Base-by-base conservation (phyloP, 2,888 invertebrate species). In the Leptinotarsa rubiginosa region DNA sequence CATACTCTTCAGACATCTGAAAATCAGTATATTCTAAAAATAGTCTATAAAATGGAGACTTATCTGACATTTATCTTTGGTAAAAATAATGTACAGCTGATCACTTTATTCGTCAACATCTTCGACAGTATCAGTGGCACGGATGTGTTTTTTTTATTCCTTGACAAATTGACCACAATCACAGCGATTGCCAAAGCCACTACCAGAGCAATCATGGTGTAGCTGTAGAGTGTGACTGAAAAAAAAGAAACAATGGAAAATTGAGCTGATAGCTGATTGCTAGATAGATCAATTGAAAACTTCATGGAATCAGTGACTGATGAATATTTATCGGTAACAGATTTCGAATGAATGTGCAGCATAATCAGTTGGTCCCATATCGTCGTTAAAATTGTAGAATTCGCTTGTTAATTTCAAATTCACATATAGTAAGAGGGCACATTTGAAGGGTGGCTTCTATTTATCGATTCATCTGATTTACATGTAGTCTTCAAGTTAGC, bases 171-270 rank as follows among this genome's bases (percentile, higher is more conserved):
- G 62, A 87, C 84, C 5, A 87, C 85, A 20, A 85, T 70, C 56
- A 84, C 82, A 7, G 86, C 80, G 22, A 87, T 80, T 5, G 85
- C 59, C 3, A 86, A 73, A 13, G 84, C 82, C 15, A 85, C 41
- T 47, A 83, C 59, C n/a, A 81, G 82, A 47, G 81, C 85, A 7
- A 85, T 73, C 22, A 86, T 74, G 20, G 83, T 81, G 65, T 78
- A 85, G 70, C 83, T 83, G 79, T 87, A 87, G 10, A 86, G 77
- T 12, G 79, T 69, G 62, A 87, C 87, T 88, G 78, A 80, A 86
- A 86, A 74, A 47, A 74, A 41, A 41, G 41, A 41, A 41, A 12
- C 10, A 41, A 10, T 10, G 10, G 41, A 41, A 41, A 41, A 41
- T 41, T 41, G 41, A 41, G 41, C 12, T 41, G 10, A 10, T 41